Percentiles rank a stretch among this genome's conserved stretches.
These are phyloP conservation scores for Drosophila novamexicana DNA, from an alignment of 1,140 invertebrate genomes.

Conservation along the genomic window DNA sequence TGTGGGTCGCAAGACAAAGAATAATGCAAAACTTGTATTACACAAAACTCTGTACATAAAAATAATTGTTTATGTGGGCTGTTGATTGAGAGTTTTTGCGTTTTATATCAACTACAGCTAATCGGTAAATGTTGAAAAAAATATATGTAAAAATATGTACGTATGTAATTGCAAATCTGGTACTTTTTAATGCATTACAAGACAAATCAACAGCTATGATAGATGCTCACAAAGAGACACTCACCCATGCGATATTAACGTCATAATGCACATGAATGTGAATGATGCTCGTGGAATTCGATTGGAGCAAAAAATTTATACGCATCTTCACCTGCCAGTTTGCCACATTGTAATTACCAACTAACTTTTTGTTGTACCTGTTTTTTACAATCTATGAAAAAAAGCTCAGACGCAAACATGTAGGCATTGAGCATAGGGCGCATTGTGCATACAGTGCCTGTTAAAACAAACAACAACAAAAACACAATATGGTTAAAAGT, in stretches of 20 bases:
- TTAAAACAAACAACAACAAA: conserved; percentile 14
- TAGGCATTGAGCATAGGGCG: conserved; percentile 19
- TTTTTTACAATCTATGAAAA: conserved; percentile 7
- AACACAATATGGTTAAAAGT: conserved; percentile 11
- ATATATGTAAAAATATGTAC: background rate
- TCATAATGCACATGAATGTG: background rate
- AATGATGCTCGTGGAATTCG: background rate
- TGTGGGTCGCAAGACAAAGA: conserved; percentile 25
- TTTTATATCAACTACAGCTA: conserved; percentile 6
- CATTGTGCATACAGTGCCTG: conserved; percentile 20
- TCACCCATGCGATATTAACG: background rate
- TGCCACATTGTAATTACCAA: conserved; percentile 16
- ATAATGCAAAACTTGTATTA: conserved; percentile 12
- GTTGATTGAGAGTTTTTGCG: conserved; percentile 22
- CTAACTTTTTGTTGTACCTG: background rate
- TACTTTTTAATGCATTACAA: background rate
- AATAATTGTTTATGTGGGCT: conserved; percentile 28
- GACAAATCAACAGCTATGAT: background rate
- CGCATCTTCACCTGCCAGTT: conserved; percentile 14
- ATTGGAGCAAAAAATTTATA: background rate
- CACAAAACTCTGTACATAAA: conserved; percentile 11
- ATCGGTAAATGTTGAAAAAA: background rate
- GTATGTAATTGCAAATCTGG: background rate
- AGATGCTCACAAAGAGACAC: background rate
- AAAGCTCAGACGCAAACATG: conserved; percentile 9